phyloP scores from a whole-genome alignment of 1,140 invertebrate genomes.

The Drosophila biarmipes region DNA sequence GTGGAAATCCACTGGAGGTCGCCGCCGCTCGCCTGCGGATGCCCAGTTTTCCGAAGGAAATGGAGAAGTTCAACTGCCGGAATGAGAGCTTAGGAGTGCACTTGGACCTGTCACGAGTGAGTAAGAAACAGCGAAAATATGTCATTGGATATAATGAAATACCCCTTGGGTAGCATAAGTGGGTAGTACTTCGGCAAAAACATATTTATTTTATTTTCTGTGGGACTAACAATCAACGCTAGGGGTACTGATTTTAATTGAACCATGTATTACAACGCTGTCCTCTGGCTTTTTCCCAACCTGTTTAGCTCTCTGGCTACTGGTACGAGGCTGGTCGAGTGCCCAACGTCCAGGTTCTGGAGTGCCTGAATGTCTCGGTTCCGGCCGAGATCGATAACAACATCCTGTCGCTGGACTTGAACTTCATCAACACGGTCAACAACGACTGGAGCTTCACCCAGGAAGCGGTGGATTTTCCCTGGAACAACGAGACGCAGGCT shows the following conservation, averaged over 20 bases:
- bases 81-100: background rate
- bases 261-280: background rate
- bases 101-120: constrained; percentile 33
- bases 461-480: constrained; percentile 40
- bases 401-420: constrained; percentile 21
- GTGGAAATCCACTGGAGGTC: background rate
- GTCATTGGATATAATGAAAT: background rate
- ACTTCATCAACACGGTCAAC: constrained; percentile 35
- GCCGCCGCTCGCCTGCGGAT: background rate
- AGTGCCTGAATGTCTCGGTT: constrained; percentile 49
- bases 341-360: constrained; percentile 29
- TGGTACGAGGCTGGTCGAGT: constrained; percentile 53
- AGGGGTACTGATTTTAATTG: background rate
- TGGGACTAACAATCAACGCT: background rate
- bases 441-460: background rate
- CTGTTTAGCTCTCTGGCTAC: constrained; percentile 32
- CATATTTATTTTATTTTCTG: too few species aligned
- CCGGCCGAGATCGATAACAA: constrained; percentile 3
- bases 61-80: constrained; percentile 2
- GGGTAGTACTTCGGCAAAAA: too few species aligned
- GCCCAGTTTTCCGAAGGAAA: background rate
- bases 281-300: background rate
- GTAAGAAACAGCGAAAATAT: background rate
- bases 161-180: too few species aligned
- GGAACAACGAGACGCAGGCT: constrained; percentile 23